A percentile compares a stretch with the other conserved stretches of the same genome.
Conservation (phyloP, 2,113 vertebrate species). For the Rhagologus leucostigma region DNA sequence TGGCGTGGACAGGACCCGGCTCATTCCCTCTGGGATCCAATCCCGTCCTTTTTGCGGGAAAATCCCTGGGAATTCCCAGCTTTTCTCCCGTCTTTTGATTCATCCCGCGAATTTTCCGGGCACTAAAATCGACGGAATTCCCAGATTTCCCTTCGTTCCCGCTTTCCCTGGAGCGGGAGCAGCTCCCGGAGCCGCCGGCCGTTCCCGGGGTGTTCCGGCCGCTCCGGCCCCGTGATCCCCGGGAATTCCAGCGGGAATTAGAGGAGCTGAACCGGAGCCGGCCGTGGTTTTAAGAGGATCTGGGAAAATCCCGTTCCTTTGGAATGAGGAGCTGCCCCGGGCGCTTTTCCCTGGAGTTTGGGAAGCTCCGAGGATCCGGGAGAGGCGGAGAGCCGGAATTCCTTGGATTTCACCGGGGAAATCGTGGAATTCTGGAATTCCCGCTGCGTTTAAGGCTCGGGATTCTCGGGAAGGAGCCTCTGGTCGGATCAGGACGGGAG, state of each 20-base stretch:
- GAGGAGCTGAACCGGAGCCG: background rate
- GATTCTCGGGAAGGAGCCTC: background rate
- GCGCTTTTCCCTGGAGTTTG: background rate
- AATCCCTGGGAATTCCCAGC: background rate
- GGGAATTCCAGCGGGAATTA: background rate
- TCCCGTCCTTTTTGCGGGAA: background rate
- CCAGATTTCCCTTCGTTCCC: background rate
- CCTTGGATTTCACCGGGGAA: background rate
- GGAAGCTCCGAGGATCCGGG: background rate
- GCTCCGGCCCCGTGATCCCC: background rate
- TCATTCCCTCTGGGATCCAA: background rate
- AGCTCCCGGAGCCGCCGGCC: background rate
- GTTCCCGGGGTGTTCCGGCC: background rate
- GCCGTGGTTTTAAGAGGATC: background rate
- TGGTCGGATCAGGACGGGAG: background rate
- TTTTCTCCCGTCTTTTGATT: background rate
- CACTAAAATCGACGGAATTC: background rate
- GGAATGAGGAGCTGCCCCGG: background rate
- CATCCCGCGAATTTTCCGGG: accelerated
- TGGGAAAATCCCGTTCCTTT: background rate
- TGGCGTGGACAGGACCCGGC: background rate
- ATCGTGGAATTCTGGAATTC: background rate
- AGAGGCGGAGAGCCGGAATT: background rate
- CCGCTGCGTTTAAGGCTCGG: accelerated
- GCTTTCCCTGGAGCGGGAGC: background rate